A percentile compares a stretch with the other conserved stretches of the same genome.
Conservation (phyloP, 2,888 invertebrate species). For the Beris morrisii region DNA sequence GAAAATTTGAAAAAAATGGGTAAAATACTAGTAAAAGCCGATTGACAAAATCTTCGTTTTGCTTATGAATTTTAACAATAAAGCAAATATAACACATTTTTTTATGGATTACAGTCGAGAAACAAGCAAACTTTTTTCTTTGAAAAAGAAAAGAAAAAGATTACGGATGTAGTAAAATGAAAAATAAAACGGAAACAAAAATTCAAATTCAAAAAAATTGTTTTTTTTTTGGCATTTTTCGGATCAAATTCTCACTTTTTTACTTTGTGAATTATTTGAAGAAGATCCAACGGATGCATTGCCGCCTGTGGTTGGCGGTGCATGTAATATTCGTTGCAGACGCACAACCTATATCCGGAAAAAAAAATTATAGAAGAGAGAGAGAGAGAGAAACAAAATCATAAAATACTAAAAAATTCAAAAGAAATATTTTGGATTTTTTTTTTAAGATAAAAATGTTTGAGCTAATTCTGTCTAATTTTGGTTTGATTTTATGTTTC, state of each 20-base stretch:
- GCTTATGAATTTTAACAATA: too few relatives aligned
- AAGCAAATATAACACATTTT: too few relatives aligned
- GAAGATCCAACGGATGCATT: slow-evolving; percentile 56
- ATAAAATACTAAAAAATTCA: slow-evolving; percentile 2
- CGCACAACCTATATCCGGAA: slow-evolving; percentile 17
- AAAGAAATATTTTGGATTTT: slow-evolving; percentile 7
- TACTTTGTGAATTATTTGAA: slow-evolving; percentile 48
- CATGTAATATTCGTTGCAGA: slow-evolving; percentile 73
- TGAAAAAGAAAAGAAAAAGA: background rate
- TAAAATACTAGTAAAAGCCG: too few relatives aligned
- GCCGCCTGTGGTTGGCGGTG: slow-evolving; percentile 56
- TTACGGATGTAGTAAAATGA: background rate
- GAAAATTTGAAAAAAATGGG: too few relatives aligned
- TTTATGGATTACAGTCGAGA: too few relatives aligned
- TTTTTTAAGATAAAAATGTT: background rate
- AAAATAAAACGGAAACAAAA: background rate
- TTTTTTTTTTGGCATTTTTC: background rate
- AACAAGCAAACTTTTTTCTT: background rate
- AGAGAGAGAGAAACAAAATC: slow-evolving; percentile 9
- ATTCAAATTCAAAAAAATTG: background rate
- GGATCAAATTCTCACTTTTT: slow-evolving; percentile 37
- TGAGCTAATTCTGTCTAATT: background rate
- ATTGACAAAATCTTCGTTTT: too few relatives aligned
- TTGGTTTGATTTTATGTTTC: too few relatives aligned
- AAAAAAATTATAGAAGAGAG: slow-evolving; percentile 9